A percentile compares a stretch with the other conserved stretches of the same genome.
Conservation (phyloP, 2,888 invertebrate species). For the Agrochola litura region DNA sequence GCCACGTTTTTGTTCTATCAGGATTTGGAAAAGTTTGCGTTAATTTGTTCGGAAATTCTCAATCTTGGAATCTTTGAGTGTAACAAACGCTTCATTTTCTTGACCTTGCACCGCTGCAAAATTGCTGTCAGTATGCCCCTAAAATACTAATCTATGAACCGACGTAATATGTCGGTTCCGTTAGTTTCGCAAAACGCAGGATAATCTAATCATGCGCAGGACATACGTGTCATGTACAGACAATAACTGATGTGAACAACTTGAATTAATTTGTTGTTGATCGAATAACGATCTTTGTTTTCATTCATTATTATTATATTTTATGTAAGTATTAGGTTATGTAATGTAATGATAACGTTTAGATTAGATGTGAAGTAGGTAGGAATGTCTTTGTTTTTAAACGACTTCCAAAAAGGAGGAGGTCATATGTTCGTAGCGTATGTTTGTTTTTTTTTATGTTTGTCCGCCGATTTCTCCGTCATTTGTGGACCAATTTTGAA, state of each 20-base stretch:
- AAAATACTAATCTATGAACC: constrained; percentile 45
- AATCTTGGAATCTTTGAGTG: background rate
- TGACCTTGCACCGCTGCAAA: constrained; percentile 21
- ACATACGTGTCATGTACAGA: constrained; percentile 70
- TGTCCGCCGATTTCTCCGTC: no score
- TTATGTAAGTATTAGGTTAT: constrained; percentile 10
- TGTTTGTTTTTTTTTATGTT: no score
- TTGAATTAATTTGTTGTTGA: constrained; percentile 38
- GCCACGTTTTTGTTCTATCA: background rate
- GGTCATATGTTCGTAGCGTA: no score
- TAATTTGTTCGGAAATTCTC: background rate
- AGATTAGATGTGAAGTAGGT: background rate
- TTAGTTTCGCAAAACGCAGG: constrained; percentile 68
- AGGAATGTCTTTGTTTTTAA: background rate
- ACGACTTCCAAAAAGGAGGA: no score
- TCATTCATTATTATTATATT: constrained; percentile 7
- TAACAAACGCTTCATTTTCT: background rate
- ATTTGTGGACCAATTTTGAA: no score
- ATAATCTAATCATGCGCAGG: constrained; percentile 79
- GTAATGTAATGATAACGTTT: constrained; percentile 17
- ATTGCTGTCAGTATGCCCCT: constrained; percentile 21
- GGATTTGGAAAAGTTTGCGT: background rate
- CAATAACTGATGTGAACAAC: constrained; percentile 62
- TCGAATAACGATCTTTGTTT: constrained; percentile 29
- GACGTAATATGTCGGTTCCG: constrained; percentile 57